These are phyloP conservation scores for Dynastes tityus DNA, from an alignment of 2,888 invertebrate species.

Conservation along the genomic window DNA sequence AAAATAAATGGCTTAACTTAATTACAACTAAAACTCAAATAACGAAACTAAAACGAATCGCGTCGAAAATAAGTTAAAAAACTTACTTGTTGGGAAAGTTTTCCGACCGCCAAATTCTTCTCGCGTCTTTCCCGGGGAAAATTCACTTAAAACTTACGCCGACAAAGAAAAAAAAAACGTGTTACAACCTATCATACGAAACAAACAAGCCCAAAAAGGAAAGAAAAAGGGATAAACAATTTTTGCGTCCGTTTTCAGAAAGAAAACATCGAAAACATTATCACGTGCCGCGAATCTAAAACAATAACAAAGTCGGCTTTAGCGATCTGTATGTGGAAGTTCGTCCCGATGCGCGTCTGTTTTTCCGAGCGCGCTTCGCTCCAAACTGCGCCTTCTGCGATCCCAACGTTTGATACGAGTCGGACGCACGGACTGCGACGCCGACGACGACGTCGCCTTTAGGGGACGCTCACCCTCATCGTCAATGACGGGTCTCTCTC, in stretches of 20 bases:
- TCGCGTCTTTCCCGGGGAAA: not conserved
- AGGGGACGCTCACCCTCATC: conserved; percentile 59
- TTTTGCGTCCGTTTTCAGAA: not conserved
- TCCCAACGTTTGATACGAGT: conserved; percentile 53
- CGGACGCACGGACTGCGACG: conserved; percentile 58
- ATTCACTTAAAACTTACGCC: conserved; percentile 5
- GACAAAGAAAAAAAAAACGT: not conserved
- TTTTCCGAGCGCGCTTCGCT: conserved; percentile 4
- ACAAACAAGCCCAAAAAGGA: not conserved
- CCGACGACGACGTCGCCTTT: conserved; percentile 53
- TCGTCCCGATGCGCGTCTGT: conserved; percentile 4
- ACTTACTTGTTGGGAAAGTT: conserved; percentile 32
- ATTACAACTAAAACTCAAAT: too few species aligned
- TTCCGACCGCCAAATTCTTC: conserved; percentile 8
- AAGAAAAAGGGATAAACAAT: not conserved
- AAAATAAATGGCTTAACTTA: too few species aligned
- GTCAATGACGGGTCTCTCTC: conserved; percentile 51
- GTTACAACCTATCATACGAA: not conserved
- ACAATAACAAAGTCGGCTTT: conserved; percentile 1
- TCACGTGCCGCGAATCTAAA: conserved; percentile 20
- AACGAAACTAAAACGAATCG: too few species aligned
- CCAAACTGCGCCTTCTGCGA: not conserved
- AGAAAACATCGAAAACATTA: conserved; percentile 1
- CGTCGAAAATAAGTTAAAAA: not conserved
- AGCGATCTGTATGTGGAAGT: not conserved